Base-by-base conservation (phyloP, 2,888 invertebrate genomes). In the Ryuthela nishihirai region DNA sequence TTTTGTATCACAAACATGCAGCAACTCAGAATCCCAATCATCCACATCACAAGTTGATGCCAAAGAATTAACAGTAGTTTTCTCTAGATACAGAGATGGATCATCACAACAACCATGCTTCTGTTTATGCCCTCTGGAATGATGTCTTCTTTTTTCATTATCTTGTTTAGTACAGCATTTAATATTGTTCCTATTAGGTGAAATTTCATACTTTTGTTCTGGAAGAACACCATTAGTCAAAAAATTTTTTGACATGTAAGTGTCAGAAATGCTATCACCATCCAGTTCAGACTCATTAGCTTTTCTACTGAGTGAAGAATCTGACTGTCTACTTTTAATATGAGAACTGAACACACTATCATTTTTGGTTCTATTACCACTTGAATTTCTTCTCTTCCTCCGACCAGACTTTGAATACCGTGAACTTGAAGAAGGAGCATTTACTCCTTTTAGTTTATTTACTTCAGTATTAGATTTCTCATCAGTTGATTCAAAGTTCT, bases 21-120 rank as follows among this genome's bases (percentile, higher is more conserved):
- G 18, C 18, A 20, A 20, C 21, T 39, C 39, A 39, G 39, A 18
- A 20, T 39, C 39, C 39, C 39, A 39, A 39, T 39, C 39, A 20
- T 39, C 39, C n/a, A n/a, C n/a, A n/a, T n/a, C n/a, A n/a, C n/a
- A n/a, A n/a, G n/a, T n/a, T n/a, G n/a, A n/a, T 17, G 17, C 39
- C 3, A 6, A 7, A 4, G n/a, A n/a, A 39, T 12, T 21, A 39
- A 9, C n/a, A 18, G n/a, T 15, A 38, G 10, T 38, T 2, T 39
- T 18, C 12, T 7, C 12, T 20, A 39, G 12, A 20, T 21, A n/a
- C n/a, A n/a, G n/a, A n/a, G n/a, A n/a, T n/a, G n/a, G n/a, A n/a
- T n/a, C n/a, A n/a, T n/a, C n/a, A n/a, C n/a, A n/a, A n/a, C n/a
- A n/a, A n/a, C n/a, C n/a, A n/a, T n/a, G n/a, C n/a, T n/a, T n/a